Percentiles rank a stretch among this genome's conserved stretches.
Conservation (phyloP, 2,888 invertebrate genomes). For the Tenthredo scrophulariae region DNA sequence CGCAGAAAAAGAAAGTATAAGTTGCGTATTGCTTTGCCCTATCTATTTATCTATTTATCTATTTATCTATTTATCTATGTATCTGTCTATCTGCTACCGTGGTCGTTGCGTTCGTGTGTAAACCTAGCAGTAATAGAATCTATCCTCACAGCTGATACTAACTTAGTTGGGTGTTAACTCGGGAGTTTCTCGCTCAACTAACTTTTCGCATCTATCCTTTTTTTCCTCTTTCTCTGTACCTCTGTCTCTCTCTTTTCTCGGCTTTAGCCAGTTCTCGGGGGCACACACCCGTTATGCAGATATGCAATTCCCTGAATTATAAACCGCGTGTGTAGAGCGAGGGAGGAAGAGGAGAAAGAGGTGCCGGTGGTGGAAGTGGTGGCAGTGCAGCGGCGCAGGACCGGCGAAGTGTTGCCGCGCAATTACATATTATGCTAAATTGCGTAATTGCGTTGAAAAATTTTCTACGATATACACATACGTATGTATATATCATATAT, state of each 20-base stretch:
- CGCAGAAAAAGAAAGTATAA: background rate
- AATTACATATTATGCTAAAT: slow-evolving; percentile 29
- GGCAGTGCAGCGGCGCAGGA: background rate
- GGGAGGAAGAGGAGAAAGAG: background rate
- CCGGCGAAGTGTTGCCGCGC: background rate
- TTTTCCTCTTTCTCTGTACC: slow-evolving; percentile 7
- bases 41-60: background rate
- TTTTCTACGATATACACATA: background rate
- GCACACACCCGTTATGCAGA: slow-evolving; percentile 33
- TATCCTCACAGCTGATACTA: slow-evolving; percentile 1
- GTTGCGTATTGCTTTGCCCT: background rate
- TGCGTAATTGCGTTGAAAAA: slow-evolving; percentile 34
- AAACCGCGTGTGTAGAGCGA: slow-evolving; percentile 6
- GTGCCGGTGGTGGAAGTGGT: background rate
- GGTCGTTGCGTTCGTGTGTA: background rate
- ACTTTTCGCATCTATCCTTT: background rate
- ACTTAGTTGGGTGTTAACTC: background rate
- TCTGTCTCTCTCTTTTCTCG: slow-evolving; percentile 37
- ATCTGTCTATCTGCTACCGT: background rate
- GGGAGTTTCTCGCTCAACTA: slow-evolving; percentile 19
- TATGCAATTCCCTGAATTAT: slow-evolving; percentile 35
- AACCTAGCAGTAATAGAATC: background rate
- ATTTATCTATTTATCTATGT: background rate
- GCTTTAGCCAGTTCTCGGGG: background rate
- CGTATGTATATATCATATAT: too few relatives aligned